Evolutionary conservation across 2,113 vertebrate species (phyloP).

Genomic region (Tetraodon nigroviridis): DNA sequence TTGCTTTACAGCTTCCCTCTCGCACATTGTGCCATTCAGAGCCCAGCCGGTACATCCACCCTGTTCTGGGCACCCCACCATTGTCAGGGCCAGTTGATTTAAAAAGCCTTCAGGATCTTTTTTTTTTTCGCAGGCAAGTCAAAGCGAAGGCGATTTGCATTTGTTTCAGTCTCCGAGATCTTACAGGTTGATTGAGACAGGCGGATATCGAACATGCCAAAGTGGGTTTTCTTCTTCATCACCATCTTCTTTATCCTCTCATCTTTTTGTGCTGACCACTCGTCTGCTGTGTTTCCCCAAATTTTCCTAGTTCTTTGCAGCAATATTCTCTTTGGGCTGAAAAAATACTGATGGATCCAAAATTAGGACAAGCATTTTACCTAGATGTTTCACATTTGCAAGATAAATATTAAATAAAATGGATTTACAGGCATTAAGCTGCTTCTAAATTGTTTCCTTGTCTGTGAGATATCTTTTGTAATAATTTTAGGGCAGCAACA

Average conservation of each 20-base stretch:
- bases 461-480: conserved; percentile 50
- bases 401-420: not conserved
- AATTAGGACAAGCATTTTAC: too few species aligned
- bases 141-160: conserved; percentile 83
- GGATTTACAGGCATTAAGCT: conserved; percentile 1
- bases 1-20: conserved; percentile 58
- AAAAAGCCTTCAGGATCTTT: conserved; percentile 79
- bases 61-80: conserved; percentile 71
- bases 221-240: conserved; percentile 29
- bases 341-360: not conserved
- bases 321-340: not conserved
- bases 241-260: conserved; percentile 27
- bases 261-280: conserved; percentile 9
- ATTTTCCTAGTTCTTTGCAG: not conserved
- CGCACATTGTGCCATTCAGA: conserved; percentile 54
- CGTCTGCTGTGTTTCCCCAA: not conserved
- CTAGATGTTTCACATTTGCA: too few species aligned
- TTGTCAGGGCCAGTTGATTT: conserved; percentile 79
- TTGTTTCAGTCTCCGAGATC: conserved; percentile 86
- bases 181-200: conserved; percentile 81
- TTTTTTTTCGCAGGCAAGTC: conserved; percentile 79
- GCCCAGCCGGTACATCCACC: conserved; percentile 72
- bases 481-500: conserved; percentile 49
- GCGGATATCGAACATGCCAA: conserved; percentile 50
- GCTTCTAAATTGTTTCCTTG: conserved; percentile 3